Percentiles rank a stretch among this genome's conserved stretches.
Conservation (phyloP, 2,113 vertebrate genomes). For the Erpornis zantholeuca region DNA sequence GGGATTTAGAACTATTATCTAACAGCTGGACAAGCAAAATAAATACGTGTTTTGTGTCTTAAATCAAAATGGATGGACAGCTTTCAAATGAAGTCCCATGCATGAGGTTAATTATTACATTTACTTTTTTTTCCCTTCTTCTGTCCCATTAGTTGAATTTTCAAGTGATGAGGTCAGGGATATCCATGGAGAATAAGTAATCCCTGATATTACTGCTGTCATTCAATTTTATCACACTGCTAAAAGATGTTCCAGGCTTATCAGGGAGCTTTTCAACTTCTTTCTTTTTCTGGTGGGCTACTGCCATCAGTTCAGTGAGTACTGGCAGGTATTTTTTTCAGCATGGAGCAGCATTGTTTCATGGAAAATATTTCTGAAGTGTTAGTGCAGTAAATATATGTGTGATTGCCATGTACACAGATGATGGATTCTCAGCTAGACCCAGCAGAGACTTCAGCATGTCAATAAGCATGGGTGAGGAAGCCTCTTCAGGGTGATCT, state of each 20-base stretch:
- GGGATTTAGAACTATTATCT: conserved; percentile 63
- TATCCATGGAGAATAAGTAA: conserved; percentile 50
- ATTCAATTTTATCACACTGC: conserved; percentile 53
- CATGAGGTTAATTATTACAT: conserved; percentile 61
- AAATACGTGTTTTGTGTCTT: conserved; percentile 41
- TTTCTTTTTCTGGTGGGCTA: not conserved
- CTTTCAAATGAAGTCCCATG: conserved; percentile 58
- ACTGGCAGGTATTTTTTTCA: not conserved
- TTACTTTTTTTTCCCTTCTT: conserved; percentile 48
- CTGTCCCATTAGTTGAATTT: conserved; percentile 64
- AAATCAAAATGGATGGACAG: conserved; percentile 48
- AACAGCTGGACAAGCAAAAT: conserved; percentile 79
- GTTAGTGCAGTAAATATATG: not conserved
- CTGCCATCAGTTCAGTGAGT: not conserved
- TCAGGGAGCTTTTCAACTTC: not conserved
- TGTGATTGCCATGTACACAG: not conserved
- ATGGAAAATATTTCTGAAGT: not conserved
- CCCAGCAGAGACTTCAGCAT: not conserved
- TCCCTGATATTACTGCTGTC: conserved; percentile 54
- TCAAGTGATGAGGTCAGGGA: not conserved
- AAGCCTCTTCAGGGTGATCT: not conserved
- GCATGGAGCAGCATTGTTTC: not conserved
- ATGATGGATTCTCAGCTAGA: not conserved
- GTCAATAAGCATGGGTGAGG: not conserved
- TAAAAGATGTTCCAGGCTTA: conserved; percentile 3